Conservation (phyloP, 2,113 vertebrate species). For the Hypanus sabinus region DNA sequence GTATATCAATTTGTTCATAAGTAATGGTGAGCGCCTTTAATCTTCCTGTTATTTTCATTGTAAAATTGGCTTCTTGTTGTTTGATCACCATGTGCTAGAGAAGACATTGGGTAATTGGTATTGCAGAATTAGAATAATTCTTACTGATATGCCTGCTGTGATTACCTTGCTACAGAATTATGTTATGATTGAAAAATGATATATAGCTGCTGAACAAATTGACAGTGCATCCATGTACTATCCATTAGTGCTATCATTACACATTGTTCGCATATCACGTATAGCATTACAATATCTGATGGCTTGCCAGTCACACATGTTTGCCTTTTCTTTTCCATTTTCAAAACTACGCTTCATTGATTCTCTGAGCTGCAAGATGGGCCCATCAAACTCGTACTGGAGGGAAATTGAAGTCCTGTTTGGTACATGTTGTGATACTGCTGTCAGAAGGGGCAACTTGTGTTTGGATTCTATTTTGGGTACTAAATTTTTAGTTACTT, state of each 20-base stretch:
- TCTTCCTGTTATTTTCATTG: not conserved
- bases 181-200: not conserved
- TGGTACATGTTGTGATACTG: not conserved
- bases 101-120: not conserved
- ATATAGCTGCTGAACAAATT: not conserved
- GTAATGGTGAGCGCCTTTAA: not conserved
- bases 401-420: not conserved
- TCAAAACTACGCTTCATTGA: conserved; percentile 1
- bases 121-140: not conserved
- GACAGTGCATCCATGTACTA: not conserved
- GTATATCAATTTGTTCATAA: too few species aligned
- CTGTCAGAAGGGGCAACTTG: not conserved
- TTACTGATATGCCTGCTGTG: not conserved
- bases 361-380: not conserved
- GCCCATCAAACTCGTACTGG: not conserved
- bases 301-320: not conserved
- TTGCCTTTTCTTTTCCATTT: not conserved
- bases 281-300: not conserved
- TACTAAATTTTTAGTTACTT: not conserved
- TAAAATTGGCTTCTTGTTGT: not conserved
- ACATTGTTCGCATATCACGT: not conserved
- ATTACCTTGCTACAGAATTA: not conserved
- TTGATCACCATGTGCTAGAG: not conserved
- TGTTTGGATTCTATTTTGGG: not conserved
- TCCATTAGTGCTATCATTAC: not conserved